These are phyloP conservation scores for human DNA, from an alignment of 2,113 vertebrate genomes.

Conservation along the genomic window GRCh38 chr1:179078001-179078500, in stretches of 20 bases:
- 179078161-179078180: neutral
- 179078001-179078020: neutral
- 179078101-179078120: accelerated
- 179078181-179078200: neutral
- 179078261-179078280: neutral
- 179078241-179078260: neutral
- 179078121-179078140: neutral
- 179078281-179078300: neutral
- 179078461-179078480: no score
- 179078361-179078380: neutral
- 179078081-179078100: neutral
- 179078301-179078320: neutral
- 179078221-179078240: no score
- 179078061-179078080: neutral
- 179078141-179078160: neutral
- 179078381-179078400: neutral
- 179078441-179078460: no score
- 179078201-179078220: neutral
- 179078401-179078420: neutral
- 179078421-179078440: no score
- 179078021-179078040: neutral
- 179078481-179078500: no score
- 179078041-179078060: neutral
- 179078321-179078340: no score
- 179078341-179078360: neutral